phyloP scores from a whole-genome alignment of 2,797 vertebrate genomes.

The Vireo griseus region DNA sequence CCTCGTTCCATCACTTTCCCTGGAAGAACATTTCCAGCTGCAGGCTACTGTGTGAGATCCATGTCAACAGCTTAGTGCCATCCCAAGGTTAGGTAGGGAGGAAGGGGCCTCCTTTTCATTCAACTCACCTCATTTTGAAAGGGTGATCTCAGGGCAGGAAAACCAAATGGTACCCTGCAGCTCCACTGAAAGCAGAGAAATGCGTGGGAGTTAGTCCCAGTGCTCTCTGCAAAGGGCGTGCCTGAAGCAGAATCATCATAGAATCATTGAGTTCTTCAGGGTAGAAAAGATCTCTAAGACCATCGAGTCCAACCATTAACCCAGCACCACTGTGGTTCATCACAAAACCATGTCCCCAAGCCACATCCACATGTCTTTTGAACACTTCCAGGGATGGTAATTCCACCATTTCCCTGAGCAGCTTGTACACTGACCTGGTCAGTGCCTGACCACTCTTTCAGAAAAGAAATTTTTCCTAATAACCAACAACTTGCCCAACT shows the following conservation, averaged over 20 bases:
- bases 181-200: not conserved
- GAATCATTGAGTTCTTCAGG: not conserved
- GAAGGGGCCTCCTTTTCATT: not conserved
- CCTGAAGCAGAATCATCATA: accelerated
- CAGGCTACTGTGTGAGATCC: not conserved
- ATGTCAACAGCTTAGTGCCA: not conserved
- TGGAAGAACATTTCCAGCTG: not conserved
- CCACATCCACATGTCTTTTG: not conserved
- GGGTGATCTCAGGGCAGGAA: not conserved
- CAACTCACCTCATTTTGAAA: not conserved
- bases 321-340: not conserved
- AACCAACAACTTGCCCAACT: not conserved
- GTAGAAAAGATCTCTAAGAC: not conserved
- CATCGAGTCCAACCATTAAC: not conserved
- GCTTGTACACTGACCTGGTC: no score
- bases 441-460: not conserved
- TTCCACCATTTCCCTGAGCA: not conserved
- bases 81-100: not conserved
- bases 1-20: not conserved
- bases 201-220: not conserved
- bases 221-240: accelerated
- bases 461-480: not conserved
- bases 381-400: not conserved
- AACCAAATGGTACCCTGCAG: accelerated
- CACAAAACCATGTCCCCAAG: not conserved